These are phyloP conservation scores for Pteria penguin DNA, from an alignment of 2,888 invertebrate genomes.

Conservation along the genomic window DNA sequence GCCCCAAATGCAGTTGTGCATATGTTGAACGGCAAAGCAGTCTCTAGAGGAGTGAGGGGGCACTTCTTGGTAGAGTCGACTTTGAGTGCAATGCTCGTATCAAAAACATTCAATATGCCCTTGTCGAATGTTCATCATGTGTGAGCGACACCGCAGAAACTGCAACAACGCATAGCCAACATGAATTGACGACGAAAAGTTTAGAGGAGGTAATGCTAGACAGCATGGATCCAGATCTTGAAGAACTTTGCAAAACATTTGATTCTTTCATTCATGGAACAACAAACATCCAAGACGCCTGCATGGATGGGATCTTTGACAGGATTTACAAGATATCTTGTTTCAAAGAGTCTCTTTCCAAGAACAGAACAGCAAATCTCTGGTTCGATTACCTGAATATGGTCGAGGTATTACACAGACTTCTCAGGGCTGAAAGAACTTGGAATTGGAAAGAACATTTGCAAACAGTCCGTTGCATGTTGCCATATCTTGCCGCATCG, in stretches of 20 bases:
- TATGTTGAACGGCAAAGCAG: slow-evolving; percentile 60
- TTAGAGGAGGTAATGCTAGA: no score
- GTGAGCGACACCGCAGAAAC: no score
- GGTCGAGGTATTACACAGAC: slow-evolving; percentile 34
- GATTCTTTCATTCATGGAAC: not conserved
- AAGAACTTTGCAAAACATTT: not conserved
- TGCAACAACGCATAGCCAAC: no score
- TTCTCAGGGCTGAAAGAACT: slow-evolving; percentile 54
- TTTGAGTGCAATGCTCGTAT: slow-evolving; percentile 28
- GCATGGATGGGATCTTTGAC: not conserved
- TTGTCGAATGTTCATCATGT: no score
- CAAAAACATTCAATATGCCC: no score
- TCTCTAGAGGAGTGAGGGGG: slow-evolving; percentile 49
- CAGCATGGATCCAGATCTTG: not conserved
- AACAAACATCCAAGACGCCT: not conserved
- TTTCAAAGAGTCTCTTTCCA: no score
- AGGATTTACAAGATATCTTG: not conserved
- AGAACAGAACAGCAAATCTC: slow-evolving; percentile 31
- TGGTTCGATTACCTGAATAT: slow-evolving; percentile 43
- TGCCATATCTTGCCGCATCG: slow-evolving; percentile 58
- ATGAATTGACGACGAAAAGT: no score
- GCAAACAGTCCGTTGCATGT: no score
- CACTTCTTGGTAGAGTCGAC: slow-evolving; percentile 54
- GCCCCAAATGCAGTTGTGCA: slow-evolving; percentile 56
- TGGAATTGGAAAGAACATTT: slow-evolving; percentile 58